Evolutionary conservation across 2,888 invertebrate genomes (phyloP), one percentile per base, ranked within the genome.

Genomic region (Plebejus anna): DNA sequence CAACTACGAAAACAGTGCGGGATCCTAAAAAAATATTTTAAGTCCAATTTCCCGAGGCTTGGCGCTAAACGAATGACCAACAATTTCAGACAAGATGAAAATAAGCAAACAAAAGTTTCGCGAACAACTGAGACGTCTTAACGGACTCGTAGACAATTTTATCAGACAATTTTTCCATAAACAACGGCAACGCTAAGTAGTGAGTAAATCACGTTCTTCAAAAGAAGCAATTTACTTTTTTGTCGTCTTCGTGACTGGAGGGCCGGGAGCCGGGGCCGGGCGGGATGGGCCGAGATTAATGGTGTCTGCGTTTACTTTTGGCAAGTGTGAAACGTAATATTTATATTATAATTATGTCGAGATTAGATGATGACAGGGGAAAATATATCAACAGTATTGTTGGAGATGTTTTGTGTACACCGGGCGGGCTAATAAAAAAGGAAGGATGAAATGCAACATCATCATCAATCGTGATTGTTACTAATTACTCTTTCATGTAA

Each of bases 171-270:
- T 75, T 76, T 76, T 76, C 42, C 76, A 76, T 71, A 71, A 76
- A 71, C 76, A 77, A 78, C 76, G 70, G 71, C 75, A 36, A 32
- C 77, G 72, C 71, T 51, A 66, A 66, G 66, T 66, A 32, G 66
- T 66, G 13, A 70, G 76, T 75, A 76, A 79, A 76, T 77, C 75
- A 77, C 71, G 76, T 71, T 72, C 57, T 75, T 59, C 75, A 76
- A 76, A 73, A 76, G 59, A 51, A 75, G 73, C 75, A 72, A 75
- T 76, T 76, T 76, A 71, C 42, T 76, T 71, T 76, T 71, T 76
- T 76, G 57, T 76, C 71, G 75, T 38, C 70, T 75, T 77, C 76
- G 77, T 76, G 76, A 77, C 71, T 75, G 70, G 66, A 77, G 76
- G 76, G 77, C 77, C 76, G 75, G 75, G 76, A 38, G 72, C 72